Evolutionary conservation across 2,888 invertebrate genomes (phyloP), one percentile per base, ranked within the genome.

Genomic region (Tineola bisselliella): DNA sequence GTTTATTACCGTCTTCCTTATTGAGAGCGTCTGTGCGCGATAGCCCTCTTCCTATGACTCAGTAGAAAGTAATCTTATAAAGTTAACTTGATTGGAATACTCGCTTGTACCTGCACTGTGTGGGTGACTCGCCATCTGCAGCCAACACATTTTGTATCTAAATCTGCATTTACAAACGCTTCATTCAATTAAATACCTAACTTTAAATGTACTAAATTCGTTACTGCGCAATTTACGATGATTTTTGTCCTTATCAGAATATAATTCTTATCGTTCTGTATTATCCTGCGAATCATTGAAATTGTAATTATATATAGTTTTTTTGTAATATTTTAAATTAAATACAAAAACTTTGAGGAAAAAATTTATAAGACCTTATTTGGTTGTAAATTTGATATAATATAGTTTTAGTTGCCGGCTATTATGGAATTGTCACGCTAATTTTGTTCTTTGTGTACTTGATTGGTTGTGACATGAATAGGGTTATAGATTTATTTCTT

Each of bases 1-100:
- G 84, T 86, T 87, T 86, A 87, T 87, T 87, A 79, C 83, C 80
- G 81, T 80, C 86, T 86, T 87, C 87, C 87, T 87, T 84, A 87
- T 87, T 86, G 87, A 84, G 84, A 84, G 73, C 83, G 86, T 84
- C 84, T 84, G 86, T 43, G 44, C 76, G 71, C 81, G 84, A 86
- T 86, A 81, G 82, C 81, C 83, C 83, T 82, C 86, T 84, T 87
- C 86, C 86, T 84, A 84, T 87, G 86, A 87, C 74, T 87, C 86
- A 87, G 79, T 84, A 84, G 86, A 84, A 86, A 87, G 84, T 81
- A 70, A 84, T 84, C 80, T 79, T 81, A 81, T 79, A 76, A 73
- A n/a, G n/a, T n/a, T n/a, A n/a, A 33, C 54, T 54, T 54, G 25
- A 18, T 54, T 54, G 54, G 48, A 15, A 48, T 48, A 48, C 48